Conservation (phyloP, 2,113 vertebrate genomes). For the Chlorodrepanis virens region DNA sequence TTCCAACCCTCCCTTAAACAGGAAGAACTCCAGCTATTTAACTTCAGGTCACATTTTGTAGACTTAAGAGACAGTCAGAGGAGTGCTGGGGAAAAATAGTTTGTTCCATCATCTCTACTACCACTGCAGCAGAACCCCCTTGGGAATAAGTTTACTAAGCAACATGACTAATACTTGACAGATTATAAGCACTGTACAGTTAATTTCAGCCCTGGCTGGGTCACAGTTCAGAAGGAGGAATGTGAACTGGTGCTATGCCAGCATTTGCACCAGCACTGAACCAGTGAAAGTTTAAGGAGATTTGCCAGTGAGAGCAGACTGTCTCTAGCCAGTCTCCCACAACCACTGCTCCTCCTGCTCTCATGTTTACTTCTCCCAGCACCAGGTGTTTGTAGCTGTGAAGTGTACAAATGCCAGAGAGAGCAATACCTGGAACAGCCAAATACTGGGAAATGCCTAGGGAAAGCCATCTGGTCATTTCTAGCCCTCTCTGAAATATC, state of each 20-base stretch:
- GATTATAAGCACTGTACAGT: neutral
- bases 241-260: neutral
- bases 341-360: neutral
- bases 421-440: neutral
- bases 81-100: neutral
- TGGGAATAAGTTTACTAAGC: neutral
- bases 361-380: neutral
- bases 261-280: neutral
- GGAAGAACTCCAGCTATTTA: neutral
- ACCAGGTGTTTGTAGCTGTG: neutral
- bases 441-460: neutral
- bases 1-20: neutral
- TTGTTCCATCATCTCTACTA: neutral
- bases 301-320: neutral
- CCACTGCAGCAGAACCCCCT: neutral
- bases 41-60: neutral
- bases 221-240: conserved; percentile 23
- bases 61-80: neutral
- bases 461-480: neutral
- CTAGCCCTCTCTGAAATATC: neutral
- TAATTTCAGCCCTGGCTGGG: neutral
- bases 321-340: neutral
- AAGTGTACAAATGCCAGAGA: neutral
- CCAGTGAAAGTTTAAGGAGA: neutral
- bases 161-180: neutral